Percentiles rank a stretch among this genome's conserved stretches.
These are phyloP conservation scores for Pteronotus mesoamericanus DNA, from an alignment of 2,797 vertebrate species.

Conservation along the genomic window DNA sequence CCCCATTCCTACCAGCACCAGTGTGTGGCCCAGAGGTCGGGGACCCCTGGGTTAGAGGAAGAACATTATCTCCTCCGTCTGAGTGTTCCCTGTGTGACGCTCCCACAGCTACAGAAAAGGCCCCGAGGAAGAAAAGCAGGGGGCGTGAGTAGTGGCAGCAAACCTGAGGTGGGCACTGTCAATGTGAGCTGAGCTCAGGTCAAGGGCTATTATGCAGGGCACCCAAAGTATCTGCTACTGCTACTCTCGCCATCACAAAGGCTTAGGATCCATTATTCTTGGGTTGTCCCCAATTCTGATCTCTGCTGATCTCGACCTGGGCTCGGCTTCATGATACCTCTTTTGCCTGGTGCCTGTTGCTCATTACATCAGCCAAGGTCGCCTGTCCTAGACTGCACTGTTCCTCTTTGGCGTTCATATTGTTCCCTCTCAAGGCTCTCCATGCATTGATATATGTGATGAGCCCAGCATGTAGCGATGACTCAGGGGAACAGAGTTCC, in stretches of 20 bases:
- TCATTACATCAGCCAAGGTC: not conserved
- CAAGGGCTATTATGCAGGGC: not conserved
- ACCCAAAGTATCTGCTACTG: not conserved
- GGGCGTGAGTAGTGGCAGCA: not conserved
- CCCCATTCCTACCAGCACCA: no score
- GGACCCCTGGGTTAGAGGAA: no score
- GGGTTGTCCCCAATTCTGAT: not conserved
- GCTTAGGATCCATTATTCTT: not conserved
- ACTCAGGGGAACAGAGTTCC: not conserved
- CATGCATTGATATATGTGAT: fast-evolving
- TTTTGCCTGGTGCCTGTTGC: not conserved
- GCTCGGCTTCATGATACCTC: not conserved
- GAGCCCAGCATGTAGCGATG: not conserved
- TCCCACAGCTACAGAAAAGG: not conserved
- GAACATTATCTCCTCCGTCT: not conserved
- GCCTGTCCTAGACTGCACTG: no score
- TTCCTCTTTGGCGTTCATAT: not conserved
- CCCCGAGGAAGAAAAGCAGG: not conserved
- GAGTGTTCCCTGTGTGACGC: not conserved
- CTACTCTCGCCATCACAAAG: not conserved
- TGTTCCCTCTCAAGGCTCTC: not conserved
- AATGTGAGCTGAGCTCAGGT: not conserved
- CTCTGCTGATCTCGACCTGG: not conserved
- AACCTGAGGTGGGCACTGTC: not conserved
- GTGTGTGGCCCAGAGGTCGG: no score